Evolutionary conservation across 2,113 vertebrate species (phyloP).

Genomic region (Eurypyga helias): DNA sequence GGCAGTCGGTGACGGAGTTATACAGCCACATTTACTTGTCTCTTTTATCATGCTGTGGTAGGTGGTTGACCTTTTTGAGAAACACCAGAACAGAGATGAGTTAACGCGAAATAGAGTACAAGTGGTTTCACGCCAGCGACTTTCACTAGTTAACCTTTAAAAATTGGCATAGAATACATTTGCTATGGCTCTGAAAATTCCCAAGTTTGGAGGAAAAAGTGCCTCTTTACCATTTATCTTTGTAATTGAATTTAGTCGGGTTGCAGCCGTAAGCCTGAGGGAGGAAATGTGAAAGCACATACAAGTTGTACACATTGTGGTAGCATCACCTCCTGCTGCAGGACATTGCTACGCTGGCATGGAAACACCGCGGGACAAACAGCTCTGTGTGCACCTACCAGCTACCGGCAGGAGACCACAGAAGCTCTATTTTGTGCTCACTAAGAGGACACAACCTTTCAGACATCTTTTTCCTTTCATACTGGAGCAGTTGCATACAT

Average conservation of each 20-base stretch:
- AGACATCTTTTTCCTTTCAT: neutral
- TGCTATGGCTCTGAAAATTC: neutral
- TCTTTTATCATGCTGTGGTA: neutral
- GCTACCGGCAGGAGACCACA: neutral
- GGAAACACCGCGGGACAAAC: neutral
- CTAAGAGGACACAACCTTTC: neutral
- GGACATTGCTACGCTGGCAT: fast-evolving
- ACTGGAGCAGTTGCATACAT: fast-evolving
- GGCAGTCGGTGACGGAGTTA: neutral
- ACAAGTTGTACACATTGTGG: fast-evolving
- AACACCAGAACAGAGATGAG: neutral
- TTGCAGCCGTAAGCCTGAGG: neutral
- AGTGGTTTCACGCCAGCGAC: neutral
- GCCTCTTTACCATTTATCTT: neutral
- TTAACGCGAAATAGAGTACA: neutral
- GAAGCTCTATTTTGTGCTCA: neutral
- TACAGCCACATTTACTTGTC: neutral
- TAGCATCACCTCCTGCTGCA: neutral
- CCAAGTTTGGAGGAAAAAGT: neutral
- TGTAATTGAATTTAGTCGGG: neutral
- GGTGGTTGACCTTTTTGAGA: neutral
- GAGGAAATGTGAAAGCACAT: neutral
- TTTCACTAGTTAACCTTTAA: neutral
- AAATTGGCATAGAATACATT: neutral
- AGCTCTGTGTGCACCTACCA: neutral